Conservation (phyloP, 1,140 invertebrate genomes). For the Zaprionus vittiger region DNA sequence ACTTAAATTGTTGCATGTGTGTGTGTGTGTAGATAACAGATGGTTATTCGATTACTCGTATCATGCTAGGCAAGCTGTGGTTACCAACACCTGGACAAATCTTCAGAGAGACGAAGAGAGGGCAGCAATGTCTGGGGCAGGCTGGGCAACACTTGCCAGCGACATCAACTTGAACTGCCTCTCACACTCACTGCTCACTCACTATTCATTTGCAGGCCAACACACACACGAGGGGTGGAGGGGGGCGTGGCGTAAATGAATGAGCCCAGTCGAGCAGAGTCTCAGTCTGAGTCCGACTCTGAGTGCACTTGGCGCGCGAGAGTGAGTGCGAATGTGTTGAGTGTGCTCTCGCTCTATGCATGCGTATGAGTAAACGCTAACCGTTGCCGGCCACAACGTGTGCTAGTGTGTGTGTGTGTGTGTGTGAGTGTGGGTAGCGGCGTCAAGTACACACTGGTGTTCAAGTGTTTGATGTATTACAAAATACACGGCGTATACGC, state of each 20-base stretch:
- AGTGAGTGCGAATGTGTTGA: conserved; percentile 49
- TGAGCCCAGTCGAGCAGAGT: conserved; percentile 59
- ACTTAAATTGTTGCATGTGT: neutral
- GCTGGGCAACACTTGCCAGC: conserved; percentile 39
- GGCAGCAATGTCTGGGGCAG: neutral
- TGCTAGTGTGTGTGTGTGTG: neutral
- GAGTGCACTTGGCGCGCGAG: conserved; percentile 59
- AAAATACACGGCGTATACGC: conserved; percentile 63
- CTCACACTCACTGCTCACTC: conserved; percentile 35
- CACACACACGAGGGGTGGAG: neutral
- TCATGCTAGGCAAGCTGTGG: conserved; percentile 14
- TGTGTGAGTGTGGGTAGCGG: conserved; percentile 23
- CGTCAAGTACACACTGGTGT: conserved; percentile 60
- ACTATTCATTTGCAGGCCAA: conserved; percentile 77
- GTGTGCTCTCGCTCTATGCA: conserved; percentile 71
- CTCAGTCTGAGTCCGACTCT: conserved; percentile 39
- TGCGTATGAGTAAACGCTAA: conserved; percentile 76
- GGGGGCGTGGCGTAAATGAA: conserved; percentile 69
- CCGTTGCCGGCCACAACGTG: conserved; percentile 16
- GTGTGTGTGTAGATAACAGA: neutral
- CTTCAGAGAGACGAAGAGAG: neutral
- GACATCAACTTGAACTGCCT: conserved; percentile 58
- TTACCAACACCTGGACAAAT: conserved; percentile 1
- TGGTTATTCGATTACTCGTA: conserved; percentile 19
- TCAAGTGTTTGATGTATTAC: conserved; percentile 79